Conservation (phyloP, 2,797 vertebrate species). For the Epinephelus awoara region DNA sequence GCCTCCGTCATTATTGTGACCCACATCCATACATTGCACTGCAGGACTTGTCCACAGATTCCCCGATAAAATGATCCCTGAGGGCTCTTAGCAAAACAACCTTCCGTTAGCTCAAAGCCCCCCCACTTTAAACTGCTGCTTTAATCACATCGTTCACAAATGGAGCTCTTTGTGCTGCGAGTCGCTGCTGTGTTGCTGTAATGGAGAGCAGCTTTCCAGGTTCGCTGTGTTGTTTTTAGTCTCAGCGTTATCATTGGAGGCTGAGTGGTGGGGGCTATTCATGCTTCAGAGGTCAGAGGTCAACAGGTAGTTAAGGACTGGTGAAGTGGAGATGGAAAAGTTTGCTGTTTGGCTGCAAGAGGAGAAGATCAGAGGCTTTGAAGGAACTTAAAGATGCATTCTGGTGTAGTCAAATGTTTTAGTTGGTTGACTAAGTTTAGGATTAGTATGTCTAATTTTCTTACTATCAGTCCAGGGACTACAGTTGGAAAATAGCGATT, state of each 20-base stretch:
- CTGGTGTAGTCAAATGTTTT: background rate
- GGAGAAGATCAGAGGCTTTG: background rate
- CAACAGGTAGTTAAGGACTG: constrained; percentile 35
- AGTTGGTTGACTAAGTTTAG: background rate
- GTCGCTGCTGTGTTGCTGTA: constrained; percentile 8
- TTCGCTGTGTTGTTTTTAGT: constrained; percentile 13
- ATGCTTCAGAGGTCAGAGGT: constrained; percentile 36
- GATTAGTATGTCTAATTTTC: background rate
- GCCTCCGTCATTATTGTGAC: constrained; percentile 32
- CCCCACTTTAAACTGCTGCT: constrained; percentile 26
- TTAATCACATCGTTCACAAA: constrained; percentile 36
- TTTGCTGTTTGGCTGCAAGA: constrained; percentile 5
- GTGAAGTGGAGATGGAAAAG: constrained; percentile 27
- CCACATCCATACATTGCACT: constrained; percentile 46
- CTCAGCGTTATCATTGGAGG: constrained; percentile 18
- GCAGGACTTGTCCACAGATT: constrained; percentile 27
- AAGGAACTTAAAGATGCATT: background rate
- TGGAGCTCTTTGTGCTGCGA: constrained; percentile 43
- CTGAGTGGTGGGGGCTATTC: background rate
- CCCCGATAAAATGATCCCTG: constrained; percentile 46
- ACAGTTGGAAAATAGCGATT: background rate
- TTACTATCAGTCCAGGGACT: too few species aligned
- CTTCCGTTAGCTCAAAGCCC: constrained; percentile 44
- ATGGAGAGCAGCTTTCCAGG: constrained; percentile 51
- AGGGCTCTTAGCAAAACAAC: constrained; percentile 43